A percentile compares a stretch with the other conserved stretches of the same genome.
Conservation (phyloP, 1,140 invertebrate genomes). For the Bilobella aurantiaca region DNA sequence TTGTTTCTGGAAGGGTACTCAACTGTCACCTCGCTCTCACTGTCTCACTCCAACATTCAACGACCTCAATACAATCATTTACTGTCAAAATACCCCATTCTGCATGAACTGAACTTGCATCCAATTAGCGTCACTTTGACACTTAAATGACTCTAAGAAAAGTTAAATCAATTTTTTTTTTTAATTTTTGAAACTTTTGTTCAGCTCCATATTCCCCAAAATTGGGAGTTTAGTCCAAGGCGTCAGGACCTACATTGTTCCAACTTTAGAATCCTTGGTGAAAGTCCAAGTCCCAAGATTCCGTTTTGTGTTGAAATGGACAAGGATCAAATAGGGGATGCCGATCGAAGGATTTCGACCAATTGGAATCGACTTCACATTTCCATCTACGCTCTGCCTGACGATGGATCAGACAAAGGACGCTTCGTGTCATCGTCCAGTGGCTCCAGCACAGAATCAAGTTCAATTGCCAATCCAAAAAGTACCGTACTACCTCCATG, state of each 20-base stretch:
- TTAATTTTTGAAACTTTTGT: too few species aligned
- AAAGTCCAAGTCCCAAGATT: neutral
- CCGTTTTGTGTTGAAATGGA: neutral
- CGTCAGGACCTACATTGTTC: too few species aligned
- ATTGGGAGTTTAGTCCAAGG: too few species aligned
- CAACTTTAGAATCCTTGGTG: too few species aligned
- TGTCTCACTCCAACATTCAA: too few species aligned
- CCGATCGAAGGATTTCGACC: neutral
- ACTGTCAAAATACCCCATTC: neutral
- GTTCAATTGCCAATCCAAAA: neutral
- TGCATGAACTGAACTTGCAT: neutral
- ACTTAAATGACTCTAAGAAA: too few species aligned
- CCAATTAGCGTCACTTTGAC: too few species aligned
- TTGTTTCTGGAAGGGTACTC: neutral
- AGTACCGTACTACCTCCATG: neutral
- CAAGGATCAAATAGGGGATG: neutral
- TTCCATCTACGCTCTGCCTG: neutral
- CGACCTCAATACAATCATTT: conserved; percentile 11
- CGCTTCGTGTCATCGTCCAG: neutral
- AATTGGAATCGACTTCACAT: neutral
- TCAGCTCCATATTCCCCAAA: too few species aligned
- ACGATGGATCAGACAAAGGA: neutral
- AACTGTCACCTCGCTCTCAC: too few species aligned
- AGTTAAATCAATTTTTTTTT: too few species aligned
- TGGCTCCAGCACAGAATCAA: neutral